Conservation (phyloP, 2,888 invertebrate genomes). For the Eucera pruinosa region DNA sequence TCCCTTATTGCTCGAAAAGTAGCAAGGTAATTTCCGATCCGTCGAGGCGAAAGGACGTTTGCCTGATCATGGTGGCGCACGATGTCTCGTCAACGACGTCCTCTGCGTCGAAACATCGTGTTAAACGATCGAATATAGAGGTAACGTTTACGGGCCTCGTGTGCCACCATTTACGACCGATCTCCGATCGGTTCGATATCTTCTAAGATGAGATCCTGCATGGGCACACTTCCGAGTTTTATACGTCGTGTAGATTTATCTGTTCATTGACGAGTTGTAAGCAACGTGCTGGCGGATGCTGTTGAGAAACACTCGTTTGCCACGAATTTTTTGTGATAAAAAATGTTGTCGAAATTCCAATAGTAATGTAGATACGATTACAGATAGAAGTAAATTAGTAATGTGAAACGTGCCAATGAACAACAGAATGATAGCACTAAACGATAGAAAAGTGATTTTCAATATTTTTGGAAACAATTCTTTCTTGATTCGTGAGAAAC, state of each 20-base stretch:
- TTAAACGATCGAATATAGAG: not conserved
- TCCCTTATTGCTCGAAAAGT: slow-evolving; percentile 17
- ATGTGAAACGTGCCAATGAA: not conserved
- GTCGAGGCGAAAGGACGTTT: slow-evolving; percentile 16
- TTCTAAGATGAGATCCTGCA: slow-evolving; percentile 49
- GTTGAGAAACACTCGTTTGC: not conserved
- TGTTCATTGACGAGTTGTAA: not conserved
- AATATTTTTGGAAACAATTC: too few relatives aligned
- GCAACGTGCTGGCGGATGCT: slow-evolving; percentile 23
- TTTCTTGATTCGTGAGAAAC: too few relatives aligned
- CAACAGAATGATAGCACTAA: too few relatives aligned
- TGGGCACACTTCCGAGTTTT: slow-evolving; percentile 50
- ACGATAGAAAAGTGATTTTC: too few relatives aligned
- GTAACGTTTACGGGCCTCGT: slow-evolving; percentile 27
- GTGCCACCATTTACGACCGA: slow-evolving; percentile 39
- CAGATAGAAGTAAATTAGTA: not conserved
- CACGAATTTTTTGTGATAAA: not conserved
- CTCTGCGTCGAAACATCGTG: not conserved
- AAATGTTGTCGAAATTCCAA: too few relatives aligned
- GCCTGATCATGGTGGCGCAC: slow-evolving; percentile 7
- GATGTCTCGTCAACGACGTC: slow-evolving; percentile 5
- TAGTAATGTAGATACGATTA: too few relatives aligned
- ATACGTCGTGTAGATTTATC: slow-evolving; percentile 29
- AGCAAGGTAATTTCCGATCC: slow-evolving; percentile 34
- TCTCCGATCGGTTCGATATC: slow-evolving; percentile 33